Evolutionary conservation across 2,888 invertebrate species (phyloP).

Genomic region (Anthoptus insignis): DNA sequence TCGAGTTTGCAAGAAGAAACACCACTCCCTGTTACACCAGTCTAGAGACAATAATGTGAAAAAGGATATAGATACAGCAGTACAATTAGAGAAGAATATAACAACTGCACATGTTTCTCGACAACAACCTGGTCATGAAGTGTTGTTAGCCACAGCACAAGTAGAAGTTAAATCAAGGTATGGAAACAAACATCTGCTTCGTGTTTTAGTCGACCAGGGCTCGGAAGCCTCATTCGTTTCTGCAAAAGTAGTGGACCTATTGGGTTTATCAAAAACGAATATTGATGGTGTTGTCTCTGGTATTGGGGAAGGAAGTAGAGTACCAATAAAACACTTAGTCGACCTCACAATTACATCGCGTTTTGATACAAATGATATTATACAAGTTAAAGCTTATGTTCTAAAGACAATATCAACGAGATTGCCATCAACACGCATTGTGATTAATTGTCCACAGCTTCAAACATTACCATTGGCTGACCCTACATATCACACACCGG

Average conservation of each 20-base stretch:
- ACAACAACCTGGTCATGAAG: conserved; percentile 46
- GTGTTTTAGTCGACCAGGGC: conserved; percentile 51
- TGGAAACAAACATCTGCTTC: conserved; percentile 43
- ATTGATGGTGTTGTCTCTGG: conserved; percentile 47
- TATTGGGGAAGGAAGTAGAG: conserved; percentile 43
- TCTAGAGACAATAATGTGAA: conserved; percentile 14
- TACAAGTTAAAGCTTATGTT: conserved; percentile 40
- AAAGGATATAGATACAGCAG: not conserved
- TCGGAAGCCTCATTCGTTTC: conserved; percentile 52
- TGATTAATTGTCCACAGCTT: conserved; percentile 37
- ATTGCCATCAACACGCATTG: conserved; percentile 38
- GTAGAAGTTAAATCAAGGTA: conserved; percentile 39
- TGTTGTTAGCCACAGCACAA: conserved; percentile 35
- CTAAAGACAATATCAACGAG: conserved; percentile 42
- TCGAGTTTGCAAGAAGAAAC: conserved; percentile 40
- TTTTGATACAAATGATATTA: conserved; percentile 1
- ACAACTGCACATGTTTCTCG: conserved; percentile 9
- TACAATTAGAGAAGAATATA: not conserved
- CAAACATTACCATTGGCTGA: conserved; percentile 41
- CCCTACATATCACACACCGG: conserved; percentile 39
- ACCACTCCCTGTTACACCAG: conserved; percentile 43
- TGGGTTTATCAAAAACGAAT: conserved; percentile 40
- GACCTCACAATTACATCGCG: conserved; percentile 26
- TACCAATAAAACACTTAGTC: conserved; percentile 41
- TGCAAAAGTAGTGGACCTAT: conserved; percentile 43